Base-by-base conservation (phyloP, 2,888 invertebrate genomes). In the Campoplex nolae region DNA sequence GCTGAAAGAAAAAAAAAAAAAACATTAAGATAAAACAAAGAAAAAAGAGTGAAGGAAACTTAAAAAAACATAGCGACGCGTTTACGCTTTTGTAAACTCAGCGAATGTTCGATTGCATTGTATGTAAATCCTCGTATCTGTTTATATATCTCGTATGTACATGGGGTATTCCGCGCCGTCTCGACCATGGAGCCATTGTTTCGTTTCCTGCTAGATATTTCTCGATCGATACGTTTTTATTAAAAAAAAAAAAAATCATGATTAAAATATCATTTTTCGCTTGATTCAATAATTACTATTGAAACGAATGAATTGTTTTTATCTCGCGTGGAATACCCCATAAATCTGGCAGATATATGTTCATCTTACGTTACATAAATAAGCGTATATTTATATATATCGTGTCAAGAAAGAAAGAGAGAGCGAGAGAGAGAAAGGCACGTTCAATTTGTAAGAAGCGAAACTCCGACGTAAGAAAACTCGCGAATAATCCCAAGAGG, bases 51-150 rank as follows among this genome's bases (percentile, higher is more conserved):
- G 18, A 42, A 32, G 18, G n/a, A 76, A 42, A 45, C 32, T 62
- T 62, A 23, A 51, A 68, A 23, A 28, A 73, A 73, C 54, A 65
- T 28, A 38, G 16, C 73, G 73, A 42, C 51, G 81, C 81, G 62
- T 80, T 79, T 78, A 83, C 79, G 75, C 68, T 86, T 86, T 42
- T 6, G 74, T 84, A 84, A 86, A 84, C 84, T 86, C 86, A 77
- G 80, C 83, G 77, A 81, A 84, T 75, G 84, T 86, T 86, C 84
- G 86, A 86, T 86, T 81, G 77, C 79, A 77, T 84, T 38, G 58
- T 13, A n/a, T 75, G 35, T 75, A 23, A 45, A 38, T 56, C 48
- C 62, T 45, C 74, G n/a, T 78, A 82, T 67, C 13, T 76, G 13
- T 76, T 65, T 76, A 38, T 67, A 70, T 71, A 28, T 76, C 18